phyloP scores from a whole-genome alignment of 2,113 vertebrate species.

The Prochilodus magdalenae region DNA sequence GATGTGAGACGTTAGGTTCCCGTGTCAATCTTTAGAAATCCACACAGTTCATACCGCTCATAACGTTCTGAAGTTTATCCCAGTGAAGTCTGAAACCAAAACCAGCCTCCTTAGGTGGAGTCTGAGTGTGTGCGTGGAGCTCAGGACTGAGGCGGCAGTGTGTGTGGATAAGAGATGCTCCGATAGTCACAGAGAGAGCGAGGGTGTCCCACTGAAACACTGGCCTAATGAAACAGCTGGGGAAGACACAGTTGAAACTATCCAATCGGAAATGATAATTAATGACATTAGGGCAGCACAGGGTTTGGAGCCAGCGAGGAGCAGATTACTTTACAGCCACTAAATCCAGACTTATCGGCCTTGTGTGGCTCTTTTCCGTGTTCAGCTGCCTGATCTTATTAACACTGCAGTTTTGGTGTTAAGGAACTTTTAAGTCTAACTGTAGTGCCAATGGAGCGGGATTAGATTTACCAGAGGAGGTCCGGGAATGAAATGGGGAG shows the following conservation, averaged over 20 bases:
- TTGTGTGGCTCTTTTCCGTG: neutral
- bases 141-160: neutral
- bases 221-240: constrained; percentile 77
- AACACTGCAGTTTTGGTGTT: neutral
- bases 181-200: constrained; percentile 27
- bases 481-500: too few relatives aligned
- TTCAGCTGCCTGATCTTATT: constrained; percentile 1
- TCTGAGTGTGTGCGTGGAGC: neutral
- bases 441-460: too few relatives aligned
- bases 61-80: neutral
- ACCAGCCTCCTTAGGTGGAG: neutral
- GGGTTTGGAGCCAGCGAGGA: constrained; percentile 74
- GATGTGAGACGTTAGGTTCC: too few relatives aligned
- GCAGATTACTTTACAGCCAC: constrained; percentile 77
- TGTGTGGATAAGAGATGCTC: constrained; percentile 28
- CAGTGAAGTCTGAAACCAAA: neutral
- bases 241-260: constrained; percentile 76
- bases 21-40: too few relatives aligned
- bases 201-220: constrained; percentile 51
- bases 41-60: too few relatives aligned
- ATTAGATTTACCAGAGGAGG: too few relatives aligned
- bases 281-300: constrained; percentile 77
- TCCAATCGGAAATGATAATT: constrained; percentile 81
- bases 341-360: constrained; percentile 57
- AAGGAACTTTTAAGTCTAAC: too few relatives aligned